Base-by-base conservation (phyloP, 2,888 invertebrate species). In the Bellardia pandia region DNA sequence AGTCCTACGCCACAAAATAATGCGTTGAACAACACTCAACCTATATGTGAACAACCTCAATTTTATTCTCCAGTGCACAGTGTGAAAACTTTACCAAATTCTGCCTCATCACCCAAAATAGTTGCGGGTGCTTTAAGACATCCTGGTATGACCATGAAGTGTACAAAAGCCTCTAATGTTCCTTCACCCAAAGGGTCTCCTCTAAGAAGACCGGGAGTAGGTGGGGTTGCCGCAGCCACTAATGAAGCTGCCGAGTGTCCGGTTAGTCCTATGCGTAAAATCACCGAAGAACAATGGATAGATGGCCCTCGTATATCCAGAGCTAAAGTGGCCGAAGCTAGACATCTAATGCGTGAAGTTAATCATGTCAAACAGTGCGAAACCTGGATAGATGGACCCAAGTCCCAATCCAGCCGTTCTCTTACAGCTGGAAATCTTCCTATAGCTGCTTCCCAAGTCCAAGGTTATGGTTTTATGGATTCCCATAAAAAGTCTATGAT, bases 341-440 rank as follows among this genome's bases (percentile, higher is more conserved):
- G 97, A 68, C 97, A 97, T 92, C 95, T 97, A 89, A 95, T 97
- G 91, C 96, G 97, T 90, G 97, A 97, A 93, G 95, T 96, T 1
- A 96, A 95, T 90, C 95, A 97, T 92, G 95, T 95, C 4, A 97
- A 97, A 91, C 97, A 97, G 93, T 95, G 96, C 64, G 99, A 98
- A 94, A 98, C 98, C 3, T 99, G 99, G 99, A 97, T 99, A 78
- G 99, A 99, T 93, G 99, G 99, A 0, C 99, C 99, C 1, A 96
- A 97, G 95, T 96, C 97, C 90, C 93, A 92, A 37, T 93, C 93
- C 14, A 91, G 92, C 37, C 91, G 93, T 48, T 95, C 96, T 30
- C 92, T 94, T 6, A 92, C 92, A 14, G 92, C 91, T 2, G 92
- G 92, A 3, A 93, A 93, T 88, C 83, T 93, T n/a, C 94, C 93